Conservation (phyloP, 2,888 invertebrate genomes). For the Chymomyza procnemis region DNA sequence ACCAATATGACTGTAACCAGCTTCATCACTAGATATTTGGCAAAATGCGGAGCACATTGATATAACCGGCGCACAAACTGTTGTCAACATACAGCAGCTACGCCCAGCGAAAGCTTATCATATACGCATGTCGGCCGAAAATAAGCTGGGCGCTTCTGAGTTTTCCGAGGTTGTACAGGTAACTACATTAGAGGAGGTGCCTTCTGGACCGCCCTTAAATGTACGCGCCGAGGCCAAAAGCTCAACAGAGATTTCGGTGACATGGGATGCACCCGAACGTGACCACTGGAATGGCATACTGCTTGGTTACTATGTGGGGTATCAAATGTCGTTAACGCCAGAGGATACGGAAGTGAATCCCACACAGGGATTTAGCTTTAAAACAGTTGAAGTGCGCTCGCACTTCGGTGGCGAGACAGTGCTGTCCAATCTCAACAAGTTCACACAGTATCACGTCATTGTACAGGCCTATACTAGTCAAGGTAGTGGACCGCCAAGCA, state of each 20-base stretch:
- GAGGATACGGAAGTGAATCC: constrained; percentile 79
- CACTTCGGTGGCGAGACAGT: constrained; percentile 85
- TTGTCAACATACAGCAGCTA: constrained; percentile 88
- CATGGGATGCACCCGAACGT: constrained; percentile 92
- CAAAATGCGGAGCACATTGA: constrained; percentile 89
- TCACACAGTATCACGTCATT: constrained; percentile 88
- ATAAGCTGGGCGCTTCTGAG: constrained; percentile 91
- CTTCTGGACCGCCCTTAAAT: constrained; percentile 89
- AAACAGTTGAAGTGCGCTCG: constrained; percentile 87
- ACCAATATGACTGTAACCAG: background rate
- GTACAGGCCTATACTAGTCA: constrained; percentile 93
- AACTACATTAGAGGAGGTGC: constrained; percentile 91
- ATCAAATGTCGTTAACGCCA: constrained; percentile 81
- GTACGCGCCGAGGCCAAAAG: constrained; percentile 90
- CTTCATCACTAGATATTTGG: constrained; percentile 83
- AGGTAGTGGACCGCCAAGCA: constrained; percentile 90
- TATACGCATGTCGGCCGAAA: constrained; percentile 92
- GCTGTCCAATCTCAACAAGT: constrained; percentile 86
- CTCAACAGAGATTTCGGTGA: constrained; percentile 90
- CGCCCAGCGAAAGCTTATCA: constrained; percentile 93
- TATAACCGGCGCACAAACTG: constrained; percentile 89
- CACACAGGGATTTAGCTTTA: constrained; percentile 84
- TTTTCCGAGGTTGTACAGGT: constrained; percentile 91
- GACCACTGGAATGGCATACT: constrained; percentile 93
- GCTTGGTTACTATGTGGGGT: constrained; percentile 92